phyloP scores from a whole-genome alignment of 2,888 invertebrate species.

The Pantelozetes paolii region DNA sequence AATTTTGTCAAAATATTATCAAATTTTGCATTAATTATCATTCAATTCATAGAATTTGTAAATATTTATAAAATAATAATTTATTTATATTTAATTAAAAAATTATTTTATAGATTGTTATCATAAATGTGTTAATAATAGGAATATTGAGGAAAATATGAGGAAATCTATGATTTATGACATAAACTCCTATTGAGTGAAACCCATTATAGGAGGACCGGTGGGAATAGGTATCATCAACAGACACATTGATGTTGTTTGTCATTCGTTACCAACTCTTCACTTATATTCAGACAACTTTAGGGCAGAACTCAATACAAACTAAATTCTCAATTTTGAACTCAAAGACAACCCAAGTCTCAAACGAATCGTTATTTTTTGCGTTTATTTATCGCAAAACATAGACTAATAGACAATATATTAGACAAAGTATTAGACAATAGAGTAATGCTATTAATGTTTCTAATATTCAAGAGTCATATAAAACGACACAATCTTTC shows the following conservation, averaged over 20 bases:
- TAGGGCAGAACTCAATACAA: neutral
- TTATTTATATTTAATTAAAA: no score
- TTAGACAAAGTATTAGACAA: no score
- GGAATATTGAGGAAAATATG: neutral
- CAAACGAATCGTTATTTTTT: neutral
- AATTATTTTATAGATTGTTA: no score
- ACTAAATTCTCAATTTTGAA: neutral
- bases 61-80: no score
- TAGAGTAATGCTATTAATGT: neutral
- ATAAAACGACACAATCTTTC: neutral
- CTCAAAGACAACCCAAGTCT: neutral
- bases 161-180: neutral
- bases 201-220: constrained; percentile 18
- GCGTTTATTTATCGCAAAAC: neutral
- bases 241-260: constrained; percentile 11
- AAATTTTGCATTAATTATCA: no score
- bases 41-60: no score
- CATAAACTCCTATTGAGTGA: neutral
- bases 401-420: no score
- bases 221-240: constrained; percentile 27
- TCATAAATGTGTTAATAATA: no score
- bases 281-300: constrained; percentile 4
- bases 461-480: neutral
- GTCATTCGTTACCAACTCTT: constrained; percentile 20
- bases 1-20: no score